Evolutionary conservation across 2,888 invertebrate genomes (phyloP), one percentile per base, ranked within the genome.

Genomic region (Cataglyphis rosenhaueri): DNA sequence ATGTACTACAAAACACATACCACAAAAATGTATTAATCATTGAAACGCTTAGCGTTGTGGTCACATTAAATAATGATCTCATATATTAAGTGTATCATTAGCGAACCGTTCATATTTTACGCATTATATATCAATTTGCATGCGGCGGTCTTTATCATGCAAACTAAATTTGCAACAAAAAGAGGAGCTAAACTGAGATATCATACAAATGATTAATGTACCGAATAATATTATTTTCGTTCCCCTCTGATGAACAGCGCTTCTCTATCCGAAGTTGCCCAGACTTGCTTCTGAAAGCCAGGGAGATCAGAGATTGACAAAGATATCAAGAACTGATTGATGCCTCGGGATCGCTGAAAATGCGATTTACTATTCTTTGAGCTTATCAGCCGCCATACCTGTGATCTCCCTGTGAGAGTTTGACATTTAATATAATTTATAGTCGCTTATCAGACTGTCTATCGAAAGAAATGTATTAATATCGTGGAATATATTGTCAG

Each of bases 311-410:
- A 59, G 44, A 59, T 68, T 59, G 32, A 18, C 18, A 32, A 35
- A 59, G 32, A 18, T 59, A 78, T 68, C 38, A 59, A 44, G n/a
- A 8, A 41, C 32, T 59, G 65, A 76, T 76, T 32, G 65, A 76
- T 76, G 38, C 15, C 3, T 15, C 12, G 48, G 25, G 18, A 64
- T 75, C 21, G n/a, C 12, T 78, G 68, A 57, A 55, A 65, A 57
- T 25, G 70, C 70, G 52, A 55, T 55, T 70, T 65, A 52, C 21
- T 1, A 41, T 32, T 59, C 32, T 18, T 6, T 35, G 59, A 35
- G n/a, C 10, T 65, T 76, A 66, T 55, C 38, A 64, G 48, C 41
- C 12, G 32, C 29, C 10, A n/a, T 38, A 32, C 12, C n/a, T 75
- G 21, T 18, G 21, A 76, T 74, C 29, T 38, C 25, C 9, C 18